A percentile compares a stretch with the other conserved stretches of the same genome.
phyloP scores from a whole-genome alignment of 2,113 vertebrate species.

The Hyaena hyaena region DNA sequence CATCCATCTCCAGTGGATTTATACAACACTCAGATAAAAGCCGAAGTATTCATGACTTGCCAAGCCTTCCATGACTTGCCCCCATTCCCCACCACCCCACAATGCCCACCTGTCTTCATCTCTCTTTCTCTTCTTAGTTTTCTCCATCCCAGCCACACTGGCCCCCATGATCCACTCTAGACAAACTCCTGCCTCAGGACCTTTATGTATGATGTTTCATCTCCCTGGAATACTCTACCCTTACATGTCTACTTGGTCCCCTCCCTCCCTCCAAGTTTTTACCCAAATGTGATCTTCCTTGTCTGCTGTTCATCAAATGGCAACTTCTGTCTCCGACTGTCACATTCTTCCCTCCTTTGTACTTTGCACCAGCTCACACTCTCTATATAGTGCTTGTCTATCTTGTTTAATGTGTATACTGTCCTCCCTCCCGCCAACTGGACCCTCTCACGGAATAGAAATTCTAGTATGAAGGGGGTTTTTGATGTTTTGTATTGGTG shows the following conservation, averaged over 20 bases:
- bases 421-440: too few relatives aligned
- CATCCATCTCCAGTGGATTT: background rate
- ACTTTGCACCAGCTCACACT: background rate
- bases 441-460: background rate
- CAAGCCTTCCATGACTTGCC: background rate
- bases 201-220: accelerated
- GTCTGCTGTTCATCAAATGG: background rate
- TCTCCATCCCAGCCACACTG: background rate
- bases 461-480: background rate
- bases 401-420: background rate
- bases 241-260: accelerated
- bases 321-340: background rate
- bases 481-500: background rate
- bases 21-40: background rate
- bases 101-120: background rate
- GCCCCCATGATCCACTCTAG: background rate
- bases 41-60: background rate
- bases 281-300: background rate
- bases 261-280: background rate
- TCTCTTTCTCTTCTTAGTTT: background rate
- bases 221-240: background rate
- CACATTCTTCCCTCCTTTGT: background rate
- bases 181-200: background rate
- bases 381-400: background rate
- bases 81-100: background rate